phyloP scores from a whole-genome alignment of 1,140 invertebrate species.

The Caenorhabditis inopinata region DNA sequence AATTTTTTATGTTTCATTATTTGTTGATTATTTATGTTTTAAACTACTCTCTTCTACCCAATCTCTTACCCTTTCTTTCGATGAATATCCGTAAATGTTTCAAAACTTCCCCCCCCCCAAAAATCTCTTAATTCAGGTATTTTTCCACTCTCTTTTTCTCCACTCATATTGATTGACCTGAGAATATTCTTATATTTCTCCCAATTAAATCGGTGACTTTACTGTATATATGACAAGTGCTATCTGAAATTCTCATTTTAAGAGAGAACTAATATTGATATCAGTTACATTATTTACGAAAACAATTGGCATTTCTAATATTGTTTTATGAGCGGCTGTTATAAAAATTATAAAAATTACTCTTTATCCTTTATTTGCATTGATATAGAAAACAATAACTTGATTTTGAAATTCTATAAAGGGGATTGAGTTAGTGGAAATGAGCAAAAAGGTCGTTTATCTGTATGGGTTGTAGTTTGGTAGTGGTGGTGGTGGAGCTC shows the following conservation, averaged over 20 bases:
- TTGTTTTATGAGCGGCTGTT: background rate
- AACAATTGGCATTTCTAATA: background rate
- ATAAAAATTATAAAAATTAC: too few species aligned
- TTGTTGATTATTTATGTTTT: background rate
- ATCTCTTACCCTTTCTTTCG: slow-evolving; percentile 4
- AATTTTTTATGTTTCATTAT: background rate
- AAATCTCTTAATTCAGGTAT: slow-evolving; percentile 26
- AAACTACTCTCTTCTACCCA: background rate
- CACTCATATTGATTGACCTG: slow-evolving; percentile 17
- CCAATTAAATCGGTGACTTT: slow-evolving; percentile 9
- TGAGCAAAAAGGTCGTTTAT: background rate
- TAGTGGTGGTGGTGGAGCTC: slow-evolving; percentile 16
- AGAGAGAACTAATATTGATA: slow-evolving; percentile 10
- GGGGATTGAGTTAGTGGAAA: too few species aligned
- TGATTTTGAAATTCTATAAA: too few species aligned
- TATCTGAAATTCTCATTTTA: background rate
- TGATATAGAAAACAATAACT: too few species aligned
- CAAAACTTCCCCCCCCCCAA: slow-evolving; percentile 21
- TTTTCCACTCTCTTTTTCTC: background rate
- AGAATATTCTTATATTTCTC: background rate
- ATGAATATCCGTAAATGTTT: slow-evolving; percentile 4
- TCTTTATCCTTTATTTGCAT: too few species aligned
- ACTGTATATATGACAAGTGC: background rate
- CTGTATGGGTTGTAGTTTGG: slow-evolving; percentile 29
- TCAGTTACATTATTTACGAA: slow-evolving; percentile 29